phyloP scores from a whole-genome alignment of 1,140 invertebrate genomes.

The Meloidogyne hapla region DNA sequence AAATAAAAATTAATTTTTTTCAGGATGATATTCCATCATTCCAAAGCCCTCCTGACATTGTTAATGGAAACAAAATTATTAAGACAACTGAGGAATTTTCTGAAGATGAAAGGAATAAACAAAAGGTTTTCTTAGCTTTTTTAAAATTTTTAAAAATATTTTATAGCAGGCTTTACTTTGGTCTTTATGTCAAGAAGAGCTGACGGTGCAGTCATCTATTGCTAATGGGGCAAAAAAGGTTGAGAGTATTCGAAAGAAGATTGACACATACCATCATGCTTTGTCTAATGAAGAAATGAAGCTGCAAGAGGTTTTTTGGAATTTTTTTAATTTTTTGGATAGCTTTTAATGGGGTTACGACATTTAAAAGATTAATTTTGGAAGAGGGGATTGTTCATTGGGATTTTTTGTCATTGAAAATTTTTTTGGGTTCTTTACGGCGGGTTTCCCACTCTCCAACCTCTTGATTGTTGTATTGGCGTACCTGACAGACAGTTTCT shows the following conservation, averaged over 20 bases:
- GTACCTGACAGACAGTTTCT: no score
- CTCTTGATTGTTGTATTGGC: no score
- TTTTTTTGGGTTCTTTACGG: no score
- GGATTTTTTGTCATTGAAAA: no score
- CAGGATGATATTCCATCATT: conserved; percentile 23
- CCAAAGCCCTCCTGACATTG: neutral
- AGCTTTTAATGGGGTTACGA: no score
- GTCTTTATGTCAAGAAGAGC: conserved; percentile 21
- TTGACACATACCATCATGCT: conserved; percentile 5
- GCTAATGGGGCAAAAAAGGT: neutral
- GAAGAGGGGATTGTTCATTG: no score
- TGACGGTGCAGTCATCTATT: conserved; percentile 14
- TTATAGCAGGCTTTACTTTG: conserved; percentile 18
- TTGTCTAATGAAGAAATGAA: neutral
- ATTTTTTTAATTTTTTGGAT: neutral
- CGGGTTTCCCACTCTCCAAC: no score
- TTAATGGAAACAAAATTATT: no score
- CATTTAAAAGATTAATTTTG: no score
- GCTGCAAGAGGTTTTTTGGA: neutral
- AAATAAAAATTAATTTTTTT: conserved; percentile 10
- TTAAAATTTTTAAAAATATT: neutral
- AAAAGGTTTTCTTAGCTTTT: conserved; percentile 1
- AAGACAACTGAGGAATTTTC: neutral
- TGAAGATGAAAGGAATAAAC: conserved; percentile 21
- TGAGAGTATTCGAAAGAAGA: conserved; percentile 14